phyloP scores from a whole-genome alignment of 2,113 vertebrate species.

The Heptranchias perlo region DNA sequence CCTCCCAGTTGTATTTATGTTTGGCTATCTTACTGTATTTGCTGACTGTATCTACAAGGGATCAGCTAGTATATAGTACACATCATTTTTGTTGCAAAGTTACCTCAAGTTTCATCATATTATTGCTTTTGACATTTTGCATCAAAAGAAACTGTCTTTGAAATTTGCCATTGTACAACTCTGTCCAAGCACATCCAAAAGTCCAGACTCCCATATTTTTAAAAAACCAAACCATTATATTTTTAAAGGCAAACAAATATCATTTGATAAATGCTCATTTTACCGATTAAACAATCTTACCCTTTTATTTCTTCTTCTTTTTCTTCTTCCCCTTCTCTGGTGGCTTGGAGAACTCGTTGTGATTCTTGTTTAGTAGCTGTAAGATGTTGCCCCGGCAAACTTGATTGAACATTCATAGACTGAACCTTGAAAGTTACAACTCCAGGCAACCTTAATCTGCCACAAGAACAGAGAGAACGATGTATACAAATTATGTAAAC shows the following conservation, averaged over 20 bases:
- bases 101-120: background rate
- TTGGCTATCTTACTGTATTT: background rate
- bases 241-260: too few relatives aligned
- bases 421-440: background rate
- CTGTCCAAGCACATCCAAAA: background rate
- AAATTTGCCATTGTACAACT: background rate
- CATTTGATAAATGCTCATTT: background rate
- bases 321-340: background rate
- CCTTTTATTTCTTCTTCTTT: background rate
- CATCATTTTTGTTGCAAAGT: background rate
- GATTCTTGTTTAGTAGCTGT: background rate
- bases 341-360: too few relatives aligned
- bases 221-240: too few relatives aligned
- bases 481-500: conserved; percentile 26
- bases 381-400: background rate
- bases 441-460: background rate
- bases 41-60: background rate
- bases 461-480: background rate
- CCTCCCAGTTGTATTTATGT: background rate
- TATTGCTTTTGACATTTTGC: background rate
- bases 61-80: background rate
- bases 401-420: background rate
- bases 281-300: background rate
- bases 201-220: background rate
- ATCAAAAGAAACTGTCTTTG: background rate